These are phyloP conservation scores for Dolichoris vasculosae DNA, from an alignment of 1,140 invertebrate genomes.

Conservation along the genomic window DNA sequence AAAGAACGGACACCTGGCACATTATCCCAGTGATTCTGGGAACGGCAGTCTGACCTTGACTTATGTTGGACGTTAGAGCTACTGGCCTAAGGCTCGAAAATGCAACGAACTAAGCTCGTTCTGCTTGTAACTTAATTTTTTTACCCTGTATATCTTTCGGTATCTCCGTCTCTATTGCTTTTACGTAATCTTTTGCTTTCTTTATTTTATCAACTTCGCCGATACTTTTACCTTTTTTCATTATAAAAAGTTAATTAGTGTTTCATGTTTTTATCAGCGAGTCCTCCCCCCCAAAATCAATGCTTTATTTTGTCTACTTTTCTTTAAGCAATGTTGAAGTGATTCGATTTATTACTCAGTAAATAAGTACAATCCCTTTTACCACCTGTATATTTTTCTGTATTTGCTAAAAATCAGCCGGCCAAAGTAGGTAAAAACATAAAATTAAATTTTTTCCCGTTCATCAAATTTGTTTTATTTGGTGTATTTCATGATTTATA, in stretches of 20 bases:
- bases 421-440: not conserved
- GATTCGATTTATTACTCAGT: slow-evolving; percentile 44
- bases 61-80: slow-evolving; percentile 3
- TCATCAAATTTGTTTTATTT: not conserved
- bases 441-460: not conserved
- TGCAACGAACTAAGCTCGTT: slow-evolving; percentile 38
- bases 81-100: slow-evolving; percentile 31
- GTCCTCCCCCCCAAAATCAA: not conserved
- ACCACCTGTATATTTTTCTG: not conserved
- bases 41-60: slow-evolving; percentile 44
- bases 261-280: slow-evolving; percentile 42
- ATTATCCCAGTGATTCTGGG: slow-evolving; percentile 41
- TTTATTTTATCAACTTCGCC: slow-evolving; percentile 6
- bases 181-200: not conserved
- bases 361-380: slow-evolving; percentile 40
- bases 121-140: slow-evolving; percentile 42
- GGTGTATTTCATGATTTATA: not conserved
- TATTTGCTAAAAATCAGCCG: not conserved
- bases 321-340: not conserved
- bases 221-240: slow-evolving; percentile 31
- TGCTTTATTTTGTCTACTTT: slow-evolving; percentile 40
- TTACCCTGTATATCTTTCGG: slow-evolving; percentile 6
- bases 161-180: not conserved
- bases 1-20: slow-evolving; percentile 31
- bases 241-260: slow-evolving; percentile 52